Evolutionary conservation across 2,113 vertebrate species (phyloP), one percentile per base, ranked within the genome.

Genomic region (Apodemus speciosus): DNA sequence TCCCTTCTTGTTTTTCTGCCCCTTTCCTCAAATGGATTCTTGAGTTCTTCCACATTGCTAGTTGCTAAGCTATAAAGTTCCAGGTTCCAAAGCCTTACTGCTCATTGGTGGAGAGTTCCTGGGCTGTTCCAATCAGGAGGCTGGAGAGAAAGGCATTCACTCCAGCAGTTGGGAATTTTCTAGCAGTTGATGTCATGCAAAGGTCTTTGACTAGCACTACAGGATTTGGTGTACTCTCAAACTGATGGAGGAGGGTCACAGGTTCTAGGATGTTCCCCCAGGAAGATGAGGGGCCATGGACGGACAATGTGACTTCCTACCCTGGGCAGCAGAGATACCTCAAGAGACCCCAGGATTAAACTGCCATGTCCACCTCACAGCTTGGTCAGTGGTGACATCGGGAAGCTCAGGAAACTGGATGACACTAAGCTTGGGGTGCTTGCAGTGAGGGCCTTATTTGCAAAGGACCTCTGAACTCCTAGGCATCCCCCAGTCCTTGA

Each of bases 21-120:
- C 51, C 40, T 80, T 90, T 77, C 80, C 86, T 94, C 85, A 95
- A 91, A 93, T 96, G 91, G 94, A 94, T 95, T 95, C 91, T 94
- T 94, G 95, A 94, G 80, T 93, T 90, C 80, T 79, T 92, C 93
- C 93, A 94, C 92, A 94, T 92, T 97, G 73, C 76, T 91, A 14
- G 62, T 91, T 95, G 92, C 95, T 96, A 93, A 94, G 94, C 96
- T 94, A 9, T 94, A 38, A 89, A 93, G 92, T 88, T 94, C 94
- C 88, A 94, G 90, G 85, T 84, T 79, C 18, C 11, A 1, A 85
- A 91, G 94, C 3, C 0, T 51, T 32, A 25, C 35, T 72, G 86
- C 84, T 81, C 20, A 95, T 71, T 95, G 96, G 97, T 76, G 27
- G 95, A 87, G 84, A 58, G 89, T 27, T 51, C 43, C 49, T 3